Conservation (phyloP, 2,797 vertebrate genomes). For the Podarcis lilfordi region DNA sequence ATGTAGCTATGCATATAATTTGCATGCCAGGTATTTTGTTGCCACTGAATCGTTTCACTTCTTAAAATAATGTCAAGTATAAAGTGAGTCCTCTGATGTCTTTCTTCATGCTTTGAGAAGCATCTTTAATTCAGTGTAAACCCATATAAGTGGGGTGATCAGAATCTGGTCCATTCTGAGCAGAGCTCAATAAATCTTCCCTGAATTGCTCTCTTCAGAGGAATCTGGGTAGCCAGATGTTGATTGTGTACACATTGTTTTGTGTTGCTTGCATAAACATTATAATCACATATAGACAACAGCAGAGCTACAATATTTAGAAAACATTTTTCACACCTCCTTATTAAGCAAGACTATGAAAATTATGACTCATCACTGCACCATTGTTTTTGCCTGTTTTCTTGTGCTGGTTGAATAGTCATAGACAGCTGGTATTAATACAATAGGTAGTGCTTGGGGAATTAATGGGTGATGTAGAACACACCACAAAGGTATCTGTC, state of each 20-base stretch:
- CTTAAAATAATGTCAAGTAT: neutral
- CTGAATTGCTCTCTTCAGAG: conserved; percentile 76
- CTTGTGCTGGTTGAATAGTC: conserved; percentile 86
- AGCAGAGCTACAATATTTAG: conserved; percentile 93
- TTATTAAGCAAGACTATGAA: conserved; percentile 92
- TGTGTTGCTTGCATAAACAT: conserved; percentile 90
- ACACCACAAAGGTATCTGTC: conserved; percentile 85
- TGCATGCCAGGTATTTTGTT: neutral
- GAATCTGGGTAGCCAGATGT: conserved; percentile 87
- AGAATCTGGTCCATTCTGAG: conserved; percentile 55
- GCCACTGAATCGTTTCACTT: neutral
- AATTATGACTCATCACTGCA: conserved; percentile 92
- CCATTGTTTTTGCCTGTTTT: conserved; percentile 87
- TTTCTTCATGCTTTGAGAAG: neutral
- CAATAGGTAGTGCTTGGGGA: conserved; percentile 87
- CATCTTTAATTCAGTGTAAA: neutral
- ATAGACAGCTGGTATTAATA: conserved; percentile 90
- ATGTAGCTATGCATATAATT: neutral
- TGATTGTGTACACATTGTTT: conserved; percentile 91
- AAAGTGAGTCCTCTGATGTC: neutral
- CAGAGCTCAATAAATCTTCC: conserved; percentile 77
- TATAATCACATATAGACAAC: conserved; percentile 93
- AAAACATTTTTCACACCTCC: conserved; percentile 95
- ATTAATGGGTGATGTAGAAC: conserved; percentile 86
- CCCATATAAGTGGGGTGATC: conserved; percentile 24